These are phyloP conservation scores for Nipponacmea schrenckii DNA, from an alignment of 2,888 invertebrate genomes.

Conservation along the genomic window DNA sequence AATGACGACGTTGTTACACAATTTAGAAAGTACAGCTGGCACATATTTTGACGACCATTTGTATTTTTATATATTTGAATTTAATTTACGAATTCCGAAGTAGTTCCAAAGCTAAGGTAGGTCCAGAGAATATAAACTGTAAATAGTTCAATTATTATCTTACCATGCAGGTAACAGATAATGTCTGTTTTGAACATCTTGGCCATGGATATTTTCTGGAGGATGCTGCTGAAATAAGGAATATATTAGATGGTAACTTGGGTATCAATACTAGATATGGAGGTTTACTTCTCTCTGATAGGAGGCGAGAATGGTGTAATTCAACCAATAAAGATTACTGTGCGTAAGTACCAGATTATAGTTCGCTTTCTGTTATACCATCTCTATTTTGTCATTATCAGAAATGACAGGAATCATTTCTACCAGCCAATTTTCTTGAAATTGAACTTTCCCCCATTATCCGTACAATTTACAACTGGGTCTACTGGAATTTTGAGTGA, in stretches of 20 bases:
- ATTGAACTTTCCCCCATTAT: too few species aligned
- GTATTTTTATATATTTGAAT: too few species aligned
- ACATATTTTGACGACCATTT: too few species aligned
- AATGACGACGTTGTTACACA: too few species aligned
- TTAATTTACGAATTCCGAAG: too few species aligned
- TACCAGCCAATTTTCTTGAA: too few species aligned
- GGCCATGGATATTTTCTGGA: constrained; percentile 59
- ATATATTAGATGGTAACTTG: constrained; percentile 40
- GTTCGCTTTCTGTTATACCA: neutral
- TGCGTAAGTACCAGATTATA: constrained; percentile 8
- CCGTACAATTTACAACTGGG: too few species aligned
- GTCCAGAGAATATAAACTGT: neutral
- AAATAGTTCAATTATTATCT: neutral
- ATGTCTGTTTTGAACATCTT: constrained; percentile 49
- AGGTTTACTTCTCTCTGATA: constrained; percentile 15
- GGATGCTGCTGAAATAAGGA: constrained; percentile 54
- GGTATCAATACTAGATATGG: constrained; percentile 30
- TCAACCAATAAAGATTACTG: constrained; percentile 4
- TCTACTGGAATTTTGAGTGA: too few species aligned
- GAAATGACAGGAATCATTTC: neutral
- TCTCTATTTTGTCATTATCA: neutral
- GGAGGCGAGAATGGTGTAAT: constrained; percentile 11
- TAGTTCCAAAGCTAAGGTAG: too few species aligned
- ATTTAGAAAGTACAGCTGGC: too few species aligned
- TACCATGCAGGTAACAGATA: constrained; percentile 42